These are phyloP conservation scores for Ptilorrhoa leucosticta DNA, from an alignment of 2,113 vertebrate species.

Conservation along the genomic window DNA sequence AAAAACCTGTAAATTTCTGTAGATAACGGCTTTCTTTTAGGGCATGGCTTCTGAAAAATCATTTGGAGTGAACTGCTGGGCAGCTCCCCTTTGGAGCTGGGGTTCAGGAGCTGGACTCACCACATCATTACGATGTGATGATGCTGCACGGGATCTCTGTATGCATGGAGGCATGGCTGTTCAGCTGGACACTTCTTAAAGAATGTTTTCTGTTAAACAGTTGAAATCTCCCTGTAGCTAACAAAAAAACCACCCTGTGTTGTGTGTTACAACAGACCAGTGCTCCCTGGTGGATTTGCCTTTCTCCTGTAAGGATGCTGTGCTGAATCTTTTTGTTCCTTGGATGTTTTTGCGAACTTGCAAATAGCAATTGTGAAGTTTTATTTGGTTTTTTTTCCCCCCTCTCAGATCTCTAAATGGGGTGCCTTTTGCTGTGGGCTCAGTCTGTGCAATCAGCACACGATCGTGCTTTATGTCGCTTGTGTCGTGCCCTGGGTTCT, in stretches of 20 bases:
- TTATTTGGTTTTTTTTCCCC: background rate
- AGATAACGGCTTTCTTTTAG: background rate
- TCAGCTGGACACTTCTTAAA: background rate
- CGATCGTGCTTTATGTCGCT: constrained; percentile 83
- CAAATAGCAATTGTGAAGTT: background rate
- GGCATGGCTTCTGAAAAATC: background rate
- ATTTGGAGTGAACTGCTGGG: background rate
- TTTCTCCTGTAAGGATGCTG: background rate
- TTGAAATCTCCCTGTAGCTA: background rate
- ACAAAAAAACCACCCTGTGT: background rate
- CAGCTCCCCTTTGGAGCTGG: background rate
- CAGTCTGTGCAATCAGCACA: constrained; percentile 97
- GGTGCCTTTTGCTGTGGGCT: constrained; percentile 93
- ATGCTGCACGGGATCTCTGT: background rate
- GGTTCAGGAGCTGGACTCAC: background rate
- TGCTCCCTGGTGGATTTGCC: background rate
- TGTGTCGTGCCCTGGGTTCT: constrained; percentile 88
- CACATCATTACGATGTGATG: background rate
- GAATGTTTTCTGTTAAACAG: background rate
- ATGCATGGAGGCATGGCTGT: background rate
- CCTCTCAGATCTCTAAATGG: constrained; percentile 78
- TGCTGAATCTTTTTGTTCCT: background rate
- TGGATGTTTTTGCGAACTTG: background rate
- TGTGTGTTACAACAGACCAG: rapidly evolving
- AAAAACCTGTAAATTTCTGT: background rate